Percentiles rank a stretch among this genome's conserved stretches.
These are phyloP conservation scores for Pachypeltis micranthus DNA, from an alignment of 1,140 invertebrate genomes.

Conservation along the genomic window DNA sequence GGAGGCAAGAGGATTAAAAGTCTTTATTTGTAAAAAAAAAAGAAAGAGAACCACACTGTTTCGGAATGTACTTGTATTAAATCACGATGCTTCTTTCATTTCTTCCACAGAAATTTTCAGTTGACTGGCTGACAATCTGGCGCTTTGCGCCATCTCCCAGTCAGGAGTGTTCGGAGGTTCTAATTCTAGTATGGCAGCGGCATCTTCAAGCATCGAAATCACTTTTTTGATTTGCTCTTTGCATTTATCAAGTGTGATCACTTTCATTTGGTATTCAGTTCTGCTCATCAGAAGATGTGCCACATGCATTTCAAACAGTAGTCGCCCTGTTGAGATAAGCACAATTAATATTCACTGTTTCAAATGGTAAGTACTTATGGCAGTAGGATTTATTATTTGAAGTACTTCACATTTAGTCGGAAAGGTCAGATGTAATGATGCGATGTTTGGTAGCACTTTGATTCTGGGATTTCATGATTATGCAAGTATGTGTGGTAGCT, in stretches of 20 bases:
- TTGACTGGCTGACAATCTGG: not conserved
- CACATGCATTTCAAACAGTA: constrained; percentile 13
- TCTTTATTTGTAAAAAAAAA: too few species aligned
- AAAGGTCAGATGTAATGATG: not conserved
- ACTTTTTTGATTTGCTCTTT: constrained; percentile 3
- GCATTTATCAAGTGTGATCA: not conserved
- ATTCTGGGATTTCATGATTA: too few species aligned
- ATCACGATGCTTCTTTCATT: constrained; percentile 1
- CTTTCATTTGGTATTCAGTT: constrained; percentile 1
- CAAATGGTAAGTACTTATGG: not conserved
- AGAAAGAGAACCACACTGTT: too few species aligned
- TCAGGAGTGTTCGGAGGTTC: constrained; percentile 11
- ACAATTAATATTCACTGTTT: not conserved
- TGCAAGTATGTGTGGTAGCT: too few species aligned
- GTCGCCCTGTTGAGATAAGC: not conserved
- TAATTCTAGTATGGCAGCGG: constrained; percentile 3
- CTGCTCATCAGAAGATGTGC: not conserved
- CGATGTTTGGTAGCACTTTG: too few species aligned
- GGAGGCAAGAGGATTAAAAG: too few species aligned
- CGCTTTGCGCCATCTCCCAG: not conserved
- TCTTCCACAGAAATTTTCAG: not conserved
- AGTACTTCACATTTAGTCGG: not conserved
- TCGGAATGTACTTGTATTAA: too few species aligned
- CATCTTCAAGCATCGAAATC: constrained; percentile 3
- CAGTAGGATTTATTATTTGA: not conserved